Evolutionary conservation across 2,888 invertebrate genomes (phyloP).

Genomic region (Torymus auratus): DNA sequence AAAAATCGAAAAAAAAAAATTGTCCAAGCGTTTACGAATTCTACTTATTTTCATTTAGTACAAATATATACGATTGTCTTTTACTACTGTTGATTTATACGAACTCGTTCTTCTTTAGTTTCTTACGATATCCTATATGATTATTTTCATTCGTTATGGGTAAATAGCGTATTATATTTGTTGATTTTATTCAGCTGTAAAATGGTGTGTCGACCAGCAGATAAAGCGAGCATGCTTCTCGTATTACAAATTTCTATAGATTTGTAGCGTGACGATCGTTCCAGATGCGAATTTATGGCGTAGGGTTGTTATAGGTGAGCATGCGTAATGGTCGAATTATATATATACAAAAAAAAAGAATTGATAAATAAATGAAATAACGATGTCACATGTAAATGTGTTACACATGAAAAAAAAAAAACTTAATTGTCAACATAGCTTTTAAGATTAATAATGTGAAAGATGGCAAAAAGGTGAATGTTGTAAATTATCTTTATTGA

Average conservation of each 20-base stretch:
- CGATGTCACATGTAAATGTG: constrained; percentile 65
- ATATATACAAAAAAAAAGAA: constrained; percentile 36
- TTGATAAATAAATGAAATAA: constrained; percentile 47
- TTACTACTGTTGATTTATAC: constrained; percentile 20
- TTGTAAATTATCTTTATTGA: constrained; percentile 71
- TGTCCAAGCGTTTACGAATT: constrained; percentile 18
- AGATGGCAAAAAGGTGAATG: constrained; percentile 64
- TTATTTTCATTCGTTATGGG: constrained; percentile 46
- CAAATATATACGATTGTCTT: constrained; percentile 13
- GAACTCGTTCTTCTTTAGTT: constrained; percentile 36
- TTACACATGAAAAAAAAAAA: constrained; percentile 60
- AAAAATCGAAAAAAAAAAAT: constrained; percentile 25
- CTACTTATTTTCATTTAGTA: constrained; percentile 20
- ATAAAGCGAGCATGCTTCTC: constrained; percentile 58
- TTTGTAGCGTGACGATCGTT: constrained; percentile 66
- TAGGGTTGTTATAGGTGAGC: constrained; percentile 66
- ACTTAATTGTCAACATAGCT: constrained; percentile 67
- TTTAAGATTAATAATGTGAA: constrained; percentile 63
- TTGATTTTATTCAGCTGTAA: constrained; percentile 51
- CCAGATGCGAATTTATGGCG: constrained; percentile 61
- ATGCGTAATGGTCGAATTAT: constrained; percentile 63
- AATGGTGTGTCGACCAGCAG: constrained; percentile 46
- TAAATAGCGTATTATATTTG: constrained; percentile 55
- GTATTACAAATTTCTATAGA: constrained; percentile 68
- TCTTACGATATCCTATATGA: constrained; percentile 29